Evolutionary conservation across 2,888 invertebrate genomes (phyloP).

Genomic region (Candidula unifasciata): DNA sequence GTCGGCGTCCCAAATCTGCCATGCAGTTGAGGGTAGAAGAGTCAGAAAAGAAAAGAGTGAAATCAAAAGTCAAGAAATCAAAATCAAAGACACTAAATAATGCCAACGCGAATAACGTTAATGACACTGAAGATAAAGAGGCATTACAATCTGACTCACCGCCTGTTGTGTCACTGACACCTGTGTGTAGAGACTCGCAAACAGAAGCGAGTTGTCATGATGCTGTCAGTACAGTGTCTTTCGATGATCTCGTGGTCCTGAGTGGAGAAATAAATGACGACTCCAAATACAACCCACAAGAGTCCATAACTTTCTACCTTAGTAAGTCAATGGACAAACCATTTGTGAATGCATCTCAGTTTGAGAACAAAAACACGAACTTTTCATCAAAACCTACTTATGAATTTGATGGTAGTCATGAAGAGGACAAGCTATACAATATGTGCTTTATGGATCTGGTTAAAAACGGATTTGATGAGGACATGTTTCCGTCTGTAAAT

Average conservation of each 20-base stretch:
- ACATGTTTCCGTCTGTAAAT: no score
- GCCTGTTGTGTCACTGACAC: neutral
- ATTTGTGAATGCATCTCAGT: no score
- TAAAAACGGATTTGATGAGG: no score
- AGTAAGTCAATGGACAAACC: no score
- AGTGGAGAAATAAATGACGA: neutral
- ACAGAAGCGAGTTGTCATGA: no score
- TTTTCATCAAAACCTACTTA: neutral
- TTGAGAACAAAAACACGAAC: neutral
- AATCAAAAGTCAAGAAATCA: neutral
- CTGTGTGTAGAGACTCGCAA: neutral
- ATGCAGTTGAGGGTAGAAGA: neutral
- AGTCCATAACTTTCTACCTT: neutral
- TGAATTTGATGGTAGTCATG: no score
- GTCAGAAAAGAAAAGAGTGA: neutral
- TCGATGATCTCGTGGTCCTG: neutral
- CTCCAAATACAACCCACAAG: neutral
- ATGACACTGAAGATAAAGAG: neutral
- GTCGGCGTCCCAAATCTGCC: neutral
- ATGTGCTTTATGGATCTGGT: neutral
- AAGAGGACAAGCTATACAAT: neutral
- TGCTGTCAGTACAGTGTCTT: no score
- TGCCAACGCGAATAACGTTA: conserved; percentile 4
- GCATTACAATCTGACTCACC: neutral
- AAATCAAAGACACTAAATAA: neutral